Evolutionary conservation across 2,113 vertebrate genomes (phyloP).

Genomic region (Haliaeetus leucogaster): DNA sequence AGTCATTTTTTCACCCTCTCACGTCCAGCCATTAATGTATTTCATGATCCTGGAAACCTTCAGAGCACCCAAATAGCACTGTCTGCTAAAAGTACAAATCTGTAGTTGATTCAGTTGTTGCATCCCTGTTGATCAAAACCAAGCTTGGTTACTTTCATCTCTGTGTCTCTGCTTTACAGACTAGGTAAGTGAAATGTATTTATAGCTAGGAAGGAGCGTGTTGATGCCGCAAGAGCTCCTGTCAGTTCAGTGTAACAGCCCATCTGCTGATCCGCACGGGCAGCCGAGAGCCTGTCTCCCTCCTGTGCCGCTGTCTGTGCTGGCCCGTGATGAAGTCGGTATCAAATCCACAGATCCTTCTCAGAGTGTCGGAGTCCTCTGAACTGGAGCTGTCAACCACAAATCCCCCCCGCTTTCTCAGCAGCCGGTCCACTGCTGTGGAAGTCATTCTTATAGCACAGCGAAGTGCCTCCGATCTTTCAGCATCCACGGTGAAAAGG

Average conservation of each 20-base stretch:
- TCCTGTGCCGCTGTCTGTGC: accelerated
- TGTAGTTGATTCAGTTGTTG: not conserved
- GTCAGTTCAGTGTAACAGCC: not conserved
- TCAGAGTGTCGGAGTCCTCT: accelerated
- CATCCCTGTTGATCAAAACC: not conserved
- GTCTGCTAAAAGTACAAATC: not conserved
- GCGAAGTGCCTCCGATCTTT: not conserved
- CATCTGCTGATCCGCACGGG: not conserved
- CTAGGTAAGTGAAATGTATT: not conserved
- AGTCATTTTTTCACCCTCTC: not conserved
- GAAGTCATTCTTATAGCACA: not conserved
- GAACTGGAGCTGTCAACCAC: not conserved
- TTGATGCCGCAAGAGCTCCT: not conserved
- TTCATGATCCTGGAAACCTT: not conserved
- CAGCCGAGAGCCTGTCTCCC: not conserved
- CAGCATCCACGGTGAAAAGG: not conserved
- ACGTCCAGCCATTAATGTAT: not conserved
- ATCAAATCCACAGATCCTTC: not conserved
- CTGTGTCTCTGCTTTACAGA: not conserved
- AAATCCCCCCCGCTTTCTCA: not conserved
- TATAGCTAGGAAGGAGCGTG: not conserved
- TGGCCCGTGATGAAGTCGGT: not conserved
- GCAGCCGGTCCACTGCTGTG: not conserved
- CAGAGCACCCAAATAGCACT: not conserved
- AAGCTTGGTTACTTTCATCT: not conserved